A percentile compares a stretch with the other conserved stretches of the same genome.
phyloP scores from a whole-genome alignment of 2,113 vertebrate species.

The Nycticorax nycticorax region DNA sequence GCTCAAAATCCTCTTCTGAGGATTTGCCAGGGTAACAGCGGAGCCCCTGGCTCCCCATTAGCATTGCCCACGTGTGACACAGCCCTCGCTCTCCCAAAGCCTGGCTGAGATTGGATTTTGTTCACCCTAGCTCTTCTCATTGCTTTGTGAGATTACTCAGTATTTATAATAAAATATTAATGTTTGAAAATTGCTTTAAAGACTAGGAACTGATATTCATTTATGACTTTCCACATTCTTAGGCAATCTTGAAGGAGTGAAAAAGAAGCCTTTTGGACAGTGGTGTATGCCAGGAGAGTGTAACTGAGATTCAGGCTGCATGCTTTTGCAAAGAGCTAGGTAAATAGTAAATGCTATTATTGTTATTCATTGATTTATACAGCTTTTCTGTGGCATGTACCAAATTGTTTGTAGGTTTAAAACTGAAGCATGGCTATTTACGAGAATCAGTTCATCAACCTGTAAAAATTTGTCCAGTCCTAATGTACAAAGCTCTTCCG shows the following conservation, averaged over 20 bases:
- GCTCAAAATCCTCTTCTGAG: background rate
- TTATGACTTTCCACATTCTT: background rate
- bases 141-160: background rate
- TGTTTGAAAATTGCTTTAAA: background rate
- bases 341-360: background rate
- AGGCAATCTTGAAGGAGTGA: background rate
- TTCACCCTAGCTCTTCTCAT: background rate
- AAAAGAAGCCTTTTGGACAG: background rate
- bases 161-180: background rate
- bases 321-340: background rate
- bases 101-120: background rate
- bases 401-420: background rate
- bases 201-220: background rate
- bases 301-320: background rate
- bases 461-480: background rate
- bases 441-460: background rate
- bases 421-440: background rate
- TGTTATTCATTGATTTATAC: background rate
- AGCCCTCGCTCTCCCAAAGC: background rate
- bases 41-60: background rate
- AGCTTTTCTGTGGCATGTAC: background rate
- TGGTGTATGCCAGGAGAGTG: background rate
- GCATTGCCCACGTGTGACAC: background rate
- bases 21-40: fast-evolving
- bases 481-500: background rate